Evolutionary conservation across 2,113 vertebrate species (phyloP), one percentile per base, ranked within the genome.

Genomic region (Cercocebus atys): DNA sequence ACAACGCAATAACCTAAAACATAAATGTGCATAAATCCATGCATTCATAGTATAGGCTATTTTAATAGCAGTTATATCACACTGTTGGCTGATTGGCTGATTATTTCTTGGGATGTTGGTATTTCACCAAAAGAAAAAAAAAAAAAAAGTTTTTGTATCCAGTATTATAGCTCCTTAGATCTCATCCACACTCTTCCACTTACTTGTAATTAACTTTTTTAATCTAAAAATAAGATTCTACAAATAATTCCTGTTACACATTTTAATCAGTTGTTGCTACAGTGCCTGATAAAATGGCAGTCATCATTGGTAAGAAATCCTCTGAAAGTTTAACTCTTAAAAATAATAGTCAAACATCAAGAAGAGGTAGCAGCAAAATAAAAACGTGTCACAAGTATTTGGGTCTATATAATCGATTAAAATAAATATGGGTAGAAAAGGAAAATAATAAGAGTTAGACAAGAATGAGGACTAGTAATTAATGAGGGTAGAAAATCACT

Each of bases 321-420:
- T 50, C 17, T 88, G 17, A 90, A 38, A 92, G 6, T 68, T 70
- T 87, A 45, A 55, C 40, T 52, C 35, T 61, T 82, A 88, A 92
- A 97, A 94, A 90, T 45, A 50, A 70, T 61, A 27, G 75, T 43
- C 35, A 92, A 92, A 61, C 52, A 40, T 38, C 80, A 95, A 95
- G 32, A 32, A 92, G 59, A 14, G 78, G 59, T 6, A 64, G 38
- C 6, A 87, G 11, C 32, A 88, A 94, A 91, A 72, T 79, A 50
- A 57, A 43, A 61, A 85, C 66, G 22, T 68, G 50, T 75, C 66
- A 86, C 1, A 2, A 85, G 20, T 85, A 88, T 38, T 2, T 95
- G 25, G 22, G 61, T 35, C 50, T 55, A 38, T 17, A 40, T 11
- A 75, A 81, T 27, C 27, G 10, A 52, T 90, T 75, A 91, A 90